Percentiles rank a stretch among this genome's conserved stretches.
These are phyloP conservation scores for Okamejei kenojei DNA, from an alignment of 2,797 vertebrate genomes.

Conservation along the genomic window DNA sequence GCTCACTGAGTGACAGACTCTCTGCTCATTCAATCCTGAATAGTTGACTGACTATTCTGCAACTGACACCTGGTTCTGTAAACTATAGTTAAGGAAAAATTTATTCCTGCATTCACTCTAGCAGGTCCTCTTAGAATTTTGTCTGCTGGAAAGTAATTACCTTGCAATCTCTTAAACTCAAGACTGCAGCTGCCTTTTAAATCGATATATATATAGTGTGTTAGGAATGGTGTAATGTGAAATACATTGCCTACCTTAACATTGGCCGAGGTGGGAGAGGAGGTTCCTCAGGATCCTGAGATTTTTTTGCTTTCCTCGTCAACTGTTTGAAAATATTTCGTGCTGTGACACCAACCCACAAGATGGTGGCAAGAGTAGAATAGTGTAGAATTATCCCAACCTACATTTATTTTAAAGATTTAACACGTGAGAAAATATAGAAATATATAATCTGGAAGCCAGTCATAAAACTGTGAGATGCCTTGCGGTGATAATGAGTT, in stretches of 20 bases:
- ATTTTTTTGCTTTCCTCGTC: slow-evolving; percentile 83
- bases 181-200: too few species aligned
- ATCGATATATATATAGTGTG: background rate
- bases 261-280: slow-evolving; percentile 88
- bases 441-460: background rate
- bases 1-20: too few species aligned
- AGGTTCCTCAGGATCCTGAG: slow-evolving; percentile 86
- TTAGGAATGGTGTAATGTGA: background rate
- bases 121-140: too few species aligned
- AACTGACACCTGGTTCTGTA: too few species aligned
- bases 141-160: too few species aligned
- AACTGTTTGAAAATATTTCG: slow-evolving; percentile 97
- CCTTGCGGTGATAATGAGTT: background rate
- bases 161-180: too few species aligned
- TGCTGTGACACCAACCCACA: slow-evolving; percentile 92
- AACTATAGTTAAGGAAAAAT: too few species aligned
- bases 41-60: too few species aligned
- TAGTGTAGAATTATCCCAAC: slow-evolving; percentile 94
- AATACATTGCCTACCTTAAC: slow-evolving; percentile 70
- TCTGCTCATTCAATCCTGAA: too few species aligned
- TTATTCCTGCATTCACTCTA: too few species aligned
- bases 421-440: background rate
- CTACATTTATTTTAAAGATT: slow-evolving; percentile 52
- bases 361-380: slow-evolving; percentile 83
- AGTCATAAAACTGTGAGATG: background rate